Evolutionary conservation across 1,140 invertebrate species (phyloP).

Genomic region (Papilio aristodemus): DNA sequence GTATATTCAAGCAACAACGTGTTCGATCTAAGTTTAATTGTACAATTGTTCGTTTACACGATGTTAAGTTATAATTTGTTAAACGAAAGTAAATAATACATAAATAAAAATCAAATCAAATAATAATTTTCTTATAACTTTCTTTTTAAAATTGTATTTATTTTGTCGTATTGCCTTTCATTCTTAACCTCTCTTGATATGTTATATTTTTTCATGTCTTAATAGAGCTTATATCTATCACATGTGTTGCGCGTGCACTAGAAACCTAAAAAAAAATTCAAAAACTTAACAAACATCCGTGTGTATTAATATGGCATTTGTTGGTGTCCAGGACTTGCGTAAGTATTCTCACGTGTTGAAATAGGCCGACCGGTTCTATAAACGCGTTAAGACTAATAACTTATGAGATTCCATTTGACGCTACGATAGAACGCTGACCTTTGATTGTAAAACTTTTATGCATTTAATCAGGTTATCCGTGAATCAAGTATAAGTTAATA

Average conservation of each 20-base stretch:
- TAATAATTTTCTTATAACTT: too few relatives aligned
- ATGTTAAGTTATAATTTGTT: too few relatives aligned
- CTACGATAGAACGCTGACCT: conserved; percentile 25
- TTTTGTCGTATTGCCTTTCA: too few relatives aligned
- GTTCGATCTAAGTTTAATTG: too few relatives aligned
- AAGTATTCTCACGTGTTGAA: conserved; percentile 16
- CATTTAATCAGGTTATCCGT: conserved; percentile 28
- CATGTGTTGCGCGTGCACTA: not conserved
- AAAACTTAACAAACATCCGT: not conserved
- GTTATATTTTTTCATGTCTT: too few relatives aligned
- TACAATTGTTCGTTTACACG: too few relatives aligned
- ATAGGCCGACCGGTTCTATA: conserved; percentile 24
- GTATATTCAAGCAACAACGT: too few relatives aligned
- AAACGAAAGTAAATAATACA: too few relatives aligned
- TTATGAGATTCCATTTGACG: conserved; percentile 24
- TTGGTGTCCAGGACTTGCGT: conserved; percentile 23
- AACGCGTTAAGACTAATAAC: conserved; percentile 13
- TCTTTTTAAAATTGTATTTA: too few relatives aligned
- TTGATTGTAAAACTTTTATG: conserved; percentile 32
- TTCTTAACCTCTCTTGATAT: too few relatives aligned
- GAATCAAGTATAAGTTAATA: conserved; percentile 3
- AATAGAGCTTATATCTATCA: not conserved
- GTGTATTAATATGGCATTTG: not conserved
- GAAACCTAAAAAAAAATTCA: not conserved
- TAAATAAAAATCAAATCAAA: too few relatives aligned